Conservation (phyloP, 2,888 invertebrate genomes). For the Tigriopus californicus region DNA sequence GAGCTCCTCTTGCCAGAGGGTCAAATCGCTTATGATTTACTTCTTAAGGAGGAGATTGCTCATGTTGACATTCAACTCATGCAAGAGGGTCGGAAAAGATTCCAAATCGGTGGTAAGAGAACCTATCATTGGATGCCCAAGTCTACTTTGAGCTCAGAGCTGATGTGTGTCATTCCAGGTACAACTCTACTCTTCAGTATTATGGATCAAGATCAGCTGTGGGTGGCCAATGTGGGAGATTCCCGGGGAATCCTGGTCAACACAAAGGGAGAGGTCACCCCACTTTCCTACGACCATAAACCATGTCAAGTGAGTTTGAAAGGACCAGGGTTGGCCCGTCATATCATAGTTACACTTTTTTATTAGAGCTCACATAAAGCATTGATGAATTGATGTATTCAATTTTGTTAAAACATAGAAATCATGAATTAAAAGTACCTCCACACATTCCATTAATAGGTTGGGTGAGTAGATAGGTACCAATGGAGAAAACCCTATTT, state of each 20-base stretch:
- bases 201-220: slow-evolving; percentile 55
- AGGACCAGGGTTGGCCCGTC: too few relatives aligned
- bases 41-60: slow-evolving; percentile 19
- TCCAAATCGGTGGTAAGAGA: background rate
- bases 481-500: too few relatives aligned
- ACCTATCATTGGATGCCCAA: background rate
- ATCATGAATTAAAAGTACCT: too few relatives aligned
- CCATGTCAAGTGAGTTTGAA: slow-evolving; percentile 57
- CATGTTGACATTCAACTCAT: slow-evolving; percentile 18
- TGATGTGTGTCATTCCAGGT: slow-evolving; percentile 34
- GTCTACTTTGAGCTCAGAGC: background rate
- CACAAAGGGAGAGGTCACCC: slow-evolving; percentile 66
- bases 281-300: slow-evolving; percentile 87
- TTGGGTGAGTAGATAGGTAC: too few relatives aligned
- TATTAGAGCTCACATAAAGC: too few relatives aligned
- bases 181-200: slow-evolving; percentile 81
- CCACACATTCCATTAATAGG: too few relatives aligned
- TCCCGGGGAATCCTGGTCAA: slow-evolving; percentile 91
- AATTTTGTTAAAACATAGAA: too few relatives aligned
- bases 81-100: background rate
- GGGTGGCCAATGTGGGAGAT: slow-evolving; percentile 91
- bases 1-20: background rate
- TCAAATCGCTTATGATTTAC: slow-evolving; percentile 5
- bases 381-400: too few relatives aligned
- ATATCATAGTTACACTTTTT: too few relatives aligned